Conservation (phyloP, 2,797 vertebrate species). For the Cyprinella venusta region DNA sequence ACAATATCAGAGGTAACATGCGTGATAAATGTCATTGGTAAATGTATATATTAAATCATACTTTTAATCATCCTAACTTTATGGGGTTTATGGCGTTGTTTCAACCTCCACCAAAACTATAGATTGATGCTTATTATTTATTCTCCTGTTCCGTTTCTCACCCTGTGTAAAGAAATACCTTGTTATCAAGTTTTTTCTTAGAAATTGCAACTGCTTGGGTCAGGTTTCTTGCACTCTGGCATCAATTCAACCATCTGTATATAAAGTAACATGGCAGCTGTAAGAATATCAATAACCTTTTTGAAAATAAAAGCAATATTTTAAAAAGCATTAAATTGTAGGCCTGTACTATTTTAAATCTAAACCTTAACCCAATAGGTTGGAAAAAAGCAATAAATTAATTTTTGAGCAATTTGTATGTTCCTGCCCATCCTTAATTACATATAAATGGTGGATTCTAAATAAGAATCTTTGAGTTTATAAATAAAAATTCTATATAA, state of each 20-base stretch:
- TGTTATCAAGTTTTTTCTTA: background rate
- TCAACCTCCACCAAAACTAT: background rate
- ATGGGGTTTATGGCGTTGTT: background rate
- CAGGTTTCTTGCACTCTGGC: background rate
- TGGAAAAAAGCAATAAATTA: background rate
- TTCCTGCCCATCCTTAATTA: background rate
- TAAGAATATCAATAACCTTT: background rate
- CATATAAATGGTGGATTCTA: background rate
- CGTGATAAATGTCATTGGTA: background rate
- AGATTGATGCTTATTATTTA: background rate
- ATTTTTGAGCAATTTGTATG: background rate
- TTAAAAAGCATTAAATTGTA: background rate
- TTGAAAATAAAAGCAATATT: background rate
- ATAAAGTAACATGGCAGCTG: background rate
- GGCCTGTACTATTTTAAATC: background rate
- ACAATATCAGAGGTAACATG: background rate
- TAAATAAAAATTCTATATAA: background rate
- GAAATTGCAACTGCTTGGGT: background rate
- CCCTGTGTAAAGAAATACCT: slow-evolving; percentile 1
- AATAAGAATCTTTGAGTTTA: background rate
- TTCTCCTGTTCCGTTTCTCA: background rate
- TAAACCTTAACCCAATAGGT: background rate
- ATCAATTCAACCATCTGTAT: background rate
- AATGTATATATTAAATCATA: background rate
- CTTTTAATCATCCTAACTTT: background rate